These are phyloP conservation scores for Lethenteron reissneri DNA, from an alignment of 2,113 vertebrate genomes.

Conservation along the genomic window DNA sequence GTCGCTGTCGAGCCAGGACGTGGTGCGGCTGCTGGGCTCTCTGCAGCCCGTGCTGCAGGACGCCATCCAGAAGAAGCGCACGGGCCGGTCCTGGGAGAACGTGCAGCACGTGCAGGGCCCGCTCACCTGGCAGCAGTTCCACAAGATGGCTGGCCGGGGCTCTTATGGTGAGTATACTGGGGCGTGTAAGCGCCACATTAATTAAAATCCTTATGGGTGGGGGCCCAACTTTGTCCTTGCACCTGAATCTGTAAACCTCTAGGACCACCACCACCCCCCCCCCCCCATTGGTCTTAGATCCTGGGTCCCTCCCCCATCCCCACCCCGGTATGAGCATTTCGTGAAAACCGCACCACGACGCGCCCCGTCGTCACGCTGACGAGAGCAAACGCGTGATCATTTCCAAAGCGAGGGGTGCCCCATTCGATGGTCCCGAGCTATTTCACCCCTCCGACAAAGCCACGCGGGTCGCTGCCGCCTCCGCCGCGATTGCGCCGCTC, in stretches of 20 bases:
- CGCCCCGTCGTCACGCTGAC: no score
- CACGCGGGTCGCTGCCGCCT: no score
- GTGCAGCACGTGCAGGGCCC: slow-evolving; percentile 95
- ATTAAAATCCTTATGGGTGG: no score
- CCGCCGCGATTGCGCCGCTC: no score
- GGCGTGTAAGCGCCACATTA: accelerated
- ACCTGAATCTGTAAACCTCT: not conserved
- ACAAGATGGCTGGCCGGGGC: slow-evolving; percentile 89
- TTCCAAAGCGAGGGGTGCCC: no score
- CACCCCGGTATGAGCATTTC: not conserved
- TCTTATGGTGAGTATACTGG: slow-evolving; percentile 43
- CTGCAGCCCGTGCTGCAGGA: slow-evolving; percentile 90
- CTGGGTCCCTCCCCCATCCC: not conserved
- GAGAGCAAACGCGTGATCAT: no score
- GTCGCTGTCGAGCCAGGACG: slow-evolving; percentile 79
- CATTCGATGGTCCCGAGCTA: no score
- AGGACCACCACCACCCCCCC: no score
- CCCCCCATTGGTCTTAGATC: not conserved
- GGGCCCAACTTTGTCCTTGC: no score
- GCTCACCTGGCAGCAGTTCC: slow-evolving; percentile 96
- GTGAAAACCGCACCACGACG: no score
- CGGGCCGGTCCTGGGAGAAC: slow-evolving; percentile 88
- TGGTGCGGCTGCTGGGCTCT: slow-evolving; percentile 81
- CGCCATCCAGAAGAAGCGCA: slow-evolving; percentile 89
- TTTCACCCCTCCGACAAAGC: no score